Base-by-base conservation (phyloP, 2,113 vertebrate species). In the Toxotes chatareus region DNA sequence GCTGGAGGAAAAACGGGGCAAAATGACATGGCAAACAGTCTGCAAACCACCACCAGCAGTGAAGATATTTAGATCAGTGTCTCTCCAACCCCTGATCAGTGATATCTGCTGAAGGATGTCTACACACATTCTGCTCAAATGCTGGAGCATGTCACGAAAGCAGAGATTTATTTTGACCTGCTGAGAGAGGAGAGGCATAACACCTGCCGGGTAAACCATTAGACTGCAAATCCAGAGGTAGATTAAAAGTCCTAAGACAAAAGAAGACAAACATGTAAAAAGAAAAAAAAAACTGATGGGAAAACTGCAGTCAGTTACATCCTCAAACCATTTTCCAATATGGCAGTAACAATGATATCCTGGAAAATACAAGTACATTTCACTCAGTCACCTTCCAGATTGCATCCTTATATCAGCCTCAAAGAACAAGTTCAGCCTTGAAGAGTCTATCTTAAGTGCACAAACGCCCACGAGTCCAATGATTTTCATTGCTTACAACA, bases 31-130 rank as follows among this genome's bases (percentile, higher is more conserved):
- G 27, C 13, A 38, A 60, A 49, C 38, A 70, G 47, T 61, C 67
- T 63, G 74, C 72, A 82, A 62, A 56, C 64, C 63, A 65, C 51
- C 40, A 42, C 68, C 53, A 61, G 38, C 78, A 34, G 80, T 42
- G 77, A 87, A 68, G 76, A 80, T 79, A 86, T 89, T 83, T 78
- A 79, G 67, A 89, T 86, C 61, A 73, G 73, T 71, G 75, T 72
- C 79, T 83, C 57, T 70, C 57, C 71, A 42, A 51, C 23, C 34
- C 70, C 73, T 84, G 73, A 91, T 83, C 78, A 75, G 74, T 76
- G 78, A 79, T 73, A 72, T 80, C 82, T 81, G 66, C 70, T 59
- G 76, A 82, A 55, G 40, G 73, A 80, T 83, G 87, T 88, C 78
- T 34, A 36, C 59, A 59, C 67, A 31, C 82, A 88, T 85, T 84